Conservation (phyloP, 2,888 invertebrate species). For the Acrobasis consociella region DNA sequence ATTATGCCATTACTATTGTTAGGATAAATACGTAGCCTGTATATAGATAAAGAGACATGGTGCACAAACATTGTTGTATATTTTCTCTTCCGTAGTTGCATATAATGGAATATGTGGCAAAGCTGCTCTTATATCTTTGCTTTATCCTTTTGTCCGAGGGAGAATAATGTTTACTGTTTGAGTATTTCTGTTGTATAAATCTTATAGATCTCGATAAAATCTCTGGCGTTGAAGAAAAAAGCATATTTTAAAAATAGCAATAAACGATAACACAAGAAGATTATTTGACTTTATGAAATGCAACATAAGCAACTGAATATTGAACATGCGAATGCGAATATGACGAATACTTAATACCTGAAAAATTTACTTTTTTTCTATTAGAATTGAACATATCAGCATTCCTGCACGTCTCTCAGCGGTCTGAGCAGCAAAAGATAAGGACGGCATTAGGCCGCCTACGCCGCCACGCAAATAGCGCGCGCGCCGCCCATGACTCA, state of each 20-base stretch:
- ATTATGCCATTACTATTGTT: slow-evolving; percentile 27
- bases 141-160: background rate
- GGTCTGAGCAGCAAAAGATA: slow-evolving; percentile 54
- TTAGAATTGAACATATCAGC: slow-evolving; percentile 24
- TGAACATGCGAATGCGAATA: no score
- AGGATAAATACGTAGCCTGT: background rate
- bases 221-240: no score
- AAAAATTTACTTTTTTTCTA: background rate
- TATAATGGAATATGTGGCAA: background rate
- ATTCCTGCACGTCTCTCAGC: slow-evolving; percentile 49
- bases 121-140: background rate
- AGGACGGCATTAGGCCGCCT: slow-evolving; percentile 56
- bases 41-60: background rate
- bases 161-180: background rate
- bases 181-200: no score
- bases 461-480: slow-evolving; percentile 72
- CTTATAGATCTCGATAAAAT: no score
- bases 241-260: no score
- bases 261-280: no score
- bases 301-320: no score
- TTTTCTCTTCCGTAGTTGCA: no score
- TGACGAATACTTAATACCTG: background rate
- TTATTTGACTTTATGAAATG: no score
- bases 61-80: background rate
- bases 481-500: slow-evolving; percentile 76